Conservation (phyloP, 2,113 vertebrate species). For the Stigmatopora nigra region DNA sequence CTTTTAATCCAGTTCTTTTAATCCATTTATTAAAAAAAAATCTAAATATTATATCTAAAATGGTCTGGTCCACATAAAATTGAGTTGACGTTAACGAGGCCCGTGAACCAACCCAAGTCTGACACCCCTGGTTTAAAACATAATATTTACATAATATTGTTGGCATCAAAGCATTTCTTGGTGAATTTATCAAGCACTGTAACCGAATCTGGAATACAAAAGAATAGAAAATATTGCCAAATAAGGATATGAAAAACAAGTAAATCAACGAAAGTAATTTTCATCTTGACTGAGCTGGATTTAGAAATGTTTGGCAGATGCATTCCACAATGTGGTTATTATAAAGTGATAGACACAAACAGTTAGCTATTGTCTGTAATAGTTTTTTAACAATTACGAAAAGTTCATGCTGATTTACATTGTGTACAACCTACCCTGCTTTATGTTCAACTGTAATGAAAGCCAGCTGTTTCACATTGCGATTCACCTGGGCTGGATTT, state of each 20-base stretch:
- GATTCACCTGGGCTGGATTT: constrained; percentile 34
- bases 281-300: neutral
- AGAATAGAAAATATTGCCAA: no score
- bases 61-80: no score
- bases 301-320: neutral
- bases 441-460: neutral
- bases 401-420: neutral
- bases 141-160: no score
- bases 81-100: no score
- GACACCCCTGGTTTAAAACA: no score
- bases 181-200: no score
- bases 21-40: no score
- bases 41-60: no score
- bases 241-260: no score
- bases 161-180: neutral
- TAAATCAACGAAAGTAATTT: neutral
- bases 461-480: constrained; percentile 23
- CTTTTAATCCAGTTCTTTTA: no score
- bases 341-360: neutral
- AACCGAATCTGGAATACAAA: neutral
- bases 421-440: neutral
- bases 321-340: neutral
- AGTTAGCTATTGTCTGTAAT: neutral
- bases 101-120: no score
- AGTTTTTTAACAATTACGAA: neutral